These are phyloP conservation scores for Drosophila mayaguana DNA, from an alignment of 2,888 invertebrate genomes.

Conservation along the genomic window DNA sequence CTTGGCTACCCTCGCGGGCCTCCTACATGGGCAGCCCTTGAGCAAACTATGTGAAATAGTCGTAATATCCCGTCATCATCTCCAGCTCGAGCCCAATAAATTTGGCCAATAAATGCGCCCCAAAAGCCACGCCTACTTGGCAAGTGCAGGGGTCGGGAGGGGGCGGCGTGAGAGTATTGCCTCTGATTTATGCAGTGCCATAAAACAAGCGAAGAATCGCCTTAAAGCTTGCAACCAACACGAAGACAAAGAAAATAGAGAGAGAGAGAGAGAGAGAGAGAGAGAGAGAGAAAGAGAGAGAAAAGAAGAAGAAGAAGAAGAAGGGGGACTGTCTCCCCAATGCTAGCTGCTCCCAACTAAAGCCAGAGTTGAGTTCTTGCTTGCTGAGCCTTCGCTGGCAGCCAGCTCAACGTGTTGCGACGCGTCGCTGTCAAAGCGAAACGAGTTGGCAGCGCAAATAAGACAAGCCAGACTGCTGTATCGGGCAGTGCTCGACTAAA, in stretches of 20 bases:
- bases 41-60: slow-evolving; percentile 52
- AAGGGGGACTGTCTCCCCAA: neutral
- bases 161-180: neutral
- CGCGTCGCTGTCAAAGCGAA: slow-evolving; percentile 44
- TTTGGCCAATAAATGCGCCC: slow-evolving; percentile 56
- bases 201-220: slow-evolving; percentile 42
- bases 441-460: slow-evolving; percentile 42
- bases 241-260: neutral
- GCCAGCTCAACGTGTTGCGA: slow-evolving; percentile 42
- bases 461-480: neutral
- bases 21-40: slow-evolving; percentile 12
- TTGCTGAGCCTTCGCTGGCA: slow-evolving; percentile 15
- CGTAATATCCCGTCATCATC: slow-evolving; percentile 57
- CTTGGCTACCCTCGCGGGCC: neutral
- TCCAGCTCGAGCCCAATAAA: slow-evolving; percentile 44
- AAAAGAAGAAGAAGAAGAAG: neutral
- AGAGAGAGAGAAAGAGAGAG: neutral
- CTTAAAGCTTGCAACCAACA: slow-evolving; percentile 20
- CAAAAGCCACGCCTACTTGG: slow-evolving; percentile 37
- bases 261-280: neutral
- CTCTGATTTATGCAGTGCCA: slow-evolving; percentile 70
- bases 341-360: neutral
- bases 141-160: neutral
- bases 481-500: neutral
- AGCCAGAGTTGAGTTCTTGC: slow-evolving; percentile 3